Conservation (phyloP, 2,113 vertebrate species). For the Epinephelus lanceolatus region DNA sequence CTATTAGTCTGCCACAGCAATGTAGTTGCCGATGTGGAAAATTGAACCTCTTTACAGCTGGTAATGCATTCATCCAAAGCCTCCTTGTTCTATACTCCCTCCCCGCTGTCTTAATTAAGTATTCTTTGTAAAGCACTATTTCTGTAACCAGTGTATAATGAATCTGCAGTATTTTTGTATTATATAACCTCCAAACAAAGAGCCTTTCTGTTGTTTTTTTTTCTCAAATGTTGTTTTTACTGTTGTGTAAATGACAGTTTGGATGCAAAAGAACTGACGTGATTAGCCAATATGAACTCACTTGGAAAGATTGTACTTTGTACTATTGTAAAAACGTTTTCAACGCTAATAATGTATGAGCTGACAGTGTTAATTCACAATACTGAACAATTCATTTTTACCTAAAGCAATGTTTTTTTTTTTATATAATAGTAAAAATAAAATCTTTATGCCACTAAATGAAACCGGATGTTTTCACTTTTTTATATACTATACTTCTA, state of each 20-base stretch:
- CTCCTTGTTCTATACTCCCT: constrained; percentile 22
- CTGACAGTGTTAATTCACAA: constrained; percentile 24
- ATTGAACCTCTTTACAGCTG: constrained; percentile 50
- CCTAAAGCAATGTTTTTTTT: constrained; percentile 32
- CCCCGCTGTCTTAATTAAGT: constrained; percentile 50
- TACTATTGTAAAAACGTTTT: not conserved
- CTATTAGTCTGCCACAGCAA: constrained; percentile 38
- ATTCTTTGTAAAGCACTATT: constrained; percentile 65
- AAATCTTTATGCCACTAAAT: constrained; percentile 42
- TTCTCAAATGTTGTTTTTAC: constrained; percentile 24
- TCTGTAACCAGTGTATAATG: constrained; percentile 60
- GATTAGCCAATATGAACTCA: constrained; percentile 39
- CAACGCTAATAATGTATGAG: constrained; percentile 30
- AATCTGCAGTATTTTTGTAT: constrained; percentile 67
- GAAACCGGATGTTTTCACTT: not conserved
- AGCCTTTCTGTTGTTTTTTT: constrained; percentile 38
- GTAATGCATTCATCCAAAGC: constrained; percentile 67
- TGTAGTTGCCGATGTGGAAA: constrained; percentile 50
- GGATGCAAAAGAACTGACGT: constrained; percentile 36
- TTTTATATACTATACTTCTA: not conserved
- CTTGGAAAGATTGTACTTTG: constrained; percentile 28
- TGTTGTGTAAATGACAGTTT: constrained; percentile 41
- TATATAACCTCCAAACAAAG: constrained; percentile 70
- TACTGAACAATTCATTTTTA: constrained; percentile 23
- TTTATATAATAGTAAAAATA: constrained; percentile 57